Evolutionary conservation across 2,888 invertebrate species (phyloP).

Genomic region (Campoletis raptor): DNA sequence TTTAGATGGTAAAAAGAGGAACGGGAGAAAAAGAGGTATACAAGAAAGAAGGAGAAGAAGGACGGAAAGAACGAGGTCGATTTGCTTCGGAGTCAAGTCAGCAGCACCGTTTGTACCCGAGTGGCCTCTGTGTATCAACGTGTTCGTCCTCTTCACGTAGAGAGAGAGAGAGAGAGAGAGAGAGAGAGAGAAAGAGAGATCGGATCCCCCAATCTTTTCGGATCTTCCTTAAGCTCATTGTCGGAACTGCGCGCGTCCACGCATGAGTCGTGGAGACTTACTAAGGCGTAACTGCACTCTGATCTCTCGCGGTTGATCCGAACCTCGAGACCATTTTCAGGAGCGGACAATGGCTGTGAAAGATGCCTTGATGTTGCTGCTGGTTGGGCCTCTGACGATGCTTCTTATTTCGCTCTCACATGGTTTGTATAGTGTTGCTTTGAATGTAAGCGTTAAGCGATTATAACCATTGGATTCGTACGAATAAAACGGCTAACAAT

Average conservation of each 20-base stretch:
- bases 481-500: conserved; percentile 82
- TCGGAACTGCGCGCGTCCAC: conserved; percentile 78
- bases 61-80: conserved; percentile 21
- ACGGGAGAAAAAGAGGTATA: background rate
- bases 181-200: conserved; percentile 25
- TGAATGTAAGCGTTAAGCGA: conserved; percentile 82
- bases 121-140: conserved; percentile 33
- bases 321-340: conserved; percentile 45
- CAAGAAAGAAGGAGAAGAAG: conserved; percentile 9
- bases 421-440: conserved; percentile 35
- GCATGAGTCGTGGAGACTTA: conserved; percentile 81
- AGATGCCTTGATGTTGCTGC: conserved; percentile 42
- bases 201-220: conserved; percentile 57
- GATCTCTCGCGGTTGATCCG: conserved; percentile 24
- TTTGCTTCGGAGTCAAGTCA: conserved; percentile 51
- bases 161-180: background rate
- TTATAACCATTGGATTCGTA: conserved; percentile 80
- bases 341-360: conserved; percentile 72
- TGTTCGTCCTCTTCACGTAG: background rate
- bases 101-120: background rate
- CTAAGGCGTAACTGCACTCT: conserved; percentile 64
- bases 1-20: conserved; percentile 17
- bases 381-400: conserved; percentile 38
- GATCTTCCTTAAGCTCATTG: conserved; percentile 76
- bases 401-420: conserved; percentile 3